A percentile compares a stretch with the other conserved stretches of the same genome.
phyloP scores from a whole-genome alignment of 2,797 vertebrate species.

The Tapera naevia region DNA sequence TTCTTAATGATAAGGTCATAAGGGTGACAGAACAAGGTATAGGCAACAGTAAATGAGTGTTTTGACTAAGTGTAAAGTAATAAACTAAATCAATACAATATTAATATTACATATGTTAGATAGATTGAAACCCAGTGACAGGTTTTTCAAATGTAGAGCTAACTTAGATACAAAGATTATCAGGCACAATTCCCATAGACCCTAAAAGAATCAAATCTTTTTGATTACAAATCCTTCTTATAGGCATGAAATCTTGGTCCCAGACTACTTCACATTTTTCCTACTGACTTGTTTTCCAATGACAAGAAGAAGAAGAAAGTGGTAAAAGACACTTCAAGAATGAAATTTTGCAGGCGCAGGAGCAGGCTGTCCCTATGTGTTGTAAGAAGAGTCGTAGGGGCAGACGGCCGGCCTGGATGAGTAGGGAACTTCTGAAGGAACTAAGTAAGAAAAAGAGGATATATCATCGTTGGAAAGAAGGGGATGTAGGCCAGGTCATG shows the following conservation, averaged over 20 bases:
- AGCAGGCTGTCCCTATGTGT: too few species aligned
- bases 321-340: too few species aligned
- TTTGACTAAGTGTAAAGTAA: neutral
- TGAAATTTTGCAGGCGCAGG: too few species aligned
- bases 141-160: neutral
- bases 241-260: neutral
- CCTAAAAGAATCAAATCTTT: neutral
- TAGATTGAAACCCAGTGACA: neutral
- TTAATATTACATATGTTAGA: neutral
- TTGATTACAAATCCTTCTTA: neutral
- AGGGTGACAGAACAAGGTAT: neutral
- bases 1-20: neutral
- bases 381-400: too few species aligned
- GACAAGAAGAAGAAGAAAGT: neutral
- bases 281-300: neutral
- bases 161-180: neutral
- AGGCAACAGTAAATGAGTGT: neutral
- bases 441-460: too few species aligned
- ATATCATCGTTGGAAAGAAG: too few species aligned
- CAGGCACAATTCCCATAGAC: neutral
- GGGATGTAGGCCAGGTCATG: too few species aligned
- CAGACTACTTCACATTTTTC: neutral
- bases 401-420: too few species aligned
- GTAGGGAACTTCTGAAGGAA: too few species aligned
- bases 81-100: neutral